Base-by-base conservation (phyloP, 2,888 invertebrate species). In the Vesta saturnalis region DNA sequence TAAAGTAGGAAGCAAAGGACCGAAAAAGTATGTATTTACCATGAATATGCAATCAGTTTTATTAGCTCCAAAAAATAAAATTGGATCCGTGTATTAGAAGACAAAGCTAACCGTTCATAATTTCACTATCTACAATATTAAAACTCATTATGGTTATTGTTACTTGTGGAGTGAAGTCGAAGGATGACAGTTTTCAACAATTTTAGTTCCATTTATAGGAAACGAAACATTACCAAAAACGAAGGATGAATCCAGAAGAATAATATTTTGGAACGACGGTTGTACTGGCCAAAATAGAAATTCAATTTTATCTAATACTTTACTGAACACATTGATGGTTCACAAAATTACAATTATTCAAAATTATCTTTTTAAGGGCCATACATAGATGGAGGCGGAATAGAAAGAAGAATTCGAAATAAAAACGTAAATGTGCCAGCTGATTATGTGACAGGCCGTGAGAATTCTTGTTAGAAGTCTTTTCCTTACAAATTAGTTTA, bases 221-320 rank as follows among this genome's bases (percentile, higher is more conserved):
- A 8, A 2, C 6, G 10, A 49, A 16, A 16, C 16, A 15, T 15
- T 49, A 5, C 49, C 49, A 14, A 39, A 59, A 6, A 14, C n/a
- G 12, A 14, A 4, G 15, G 43, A 30, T 10, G 18, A 39, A 2
- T 18, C 39, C 6, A 16, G 14, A 6, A 15, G 43, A 3, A 64
- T 68, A 30, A 64, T 67, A 46, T 22, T 67, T 18, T 58, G 55
- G 16, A 64, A 54, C 55, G 68, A 68, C 54, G 55, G 59, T 12
- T 64, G 68, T 55, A 68, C 63, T 14, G 59, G 30, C 8, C 64
- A 64, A 55, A 68, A 68, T 57, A 57, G 64, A 35, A 68, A 68
- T 57, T 14, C 30, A 15, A 43, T 23, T 1, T 39, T 67, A 19
- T 46, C 54, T 30, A 59, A 64, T 58, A 59, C 52, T 23, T 59